These are phyloP conservation scores for Ciconia boyciana DNA, from an alignment of 2,113 vertebrate genomes.

Conservation along the genomic window DNA sequence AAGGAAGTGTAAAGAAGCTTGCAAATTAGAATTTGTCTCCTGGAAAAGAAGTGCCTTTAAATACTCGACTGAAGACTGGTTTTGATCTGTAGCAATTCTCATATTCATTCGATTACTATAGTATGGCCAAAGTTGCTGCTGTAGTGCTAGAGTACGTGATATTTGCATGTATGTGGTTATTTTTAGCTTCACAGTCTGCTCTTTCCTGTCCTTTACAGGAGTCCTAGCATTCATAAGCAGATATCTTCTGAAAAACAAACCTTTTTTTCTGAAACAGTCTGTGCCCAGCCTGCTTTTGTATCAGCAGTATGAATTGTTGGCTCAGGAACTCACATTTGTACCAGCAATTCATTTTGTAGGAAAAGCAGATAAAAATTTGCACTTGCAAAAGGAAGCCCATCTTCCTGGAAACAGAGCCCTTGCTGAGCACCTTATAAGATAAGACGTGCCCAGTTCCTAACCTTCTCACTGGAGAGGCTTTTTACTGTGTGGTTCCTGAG, in stretches of 20 bases:
- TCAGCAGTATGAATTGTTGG: constrained; percentile 6
- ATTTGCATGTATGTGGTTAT: constrained; percentile 7
- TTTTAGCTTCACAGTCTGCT: constrained; percentile 35
- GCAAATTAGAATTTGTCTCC: neutral
- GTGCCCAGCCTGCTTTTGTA: neutral
- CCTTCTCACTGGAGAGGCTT: constrained; percentile 23
- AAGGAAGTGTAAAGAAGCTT: neutral
- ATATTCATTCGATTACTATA: neutral
- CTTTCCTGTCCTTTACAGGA: constrained; percentile 9
- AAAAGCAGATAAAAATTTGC: constrained; percentile 28
- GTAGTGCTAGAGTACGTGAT: neutral
- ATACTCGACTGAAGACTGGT: neutral
- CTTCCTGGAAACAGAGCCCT: neutral
- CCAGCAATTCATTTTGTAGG: constrained; percentile 18
- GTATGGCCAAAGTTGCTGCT: neutral
- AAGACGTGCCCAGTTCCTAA: neutral
- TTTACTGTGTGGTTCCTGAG: neutral
- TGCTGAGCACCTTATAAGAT: constrained; percentile 12
- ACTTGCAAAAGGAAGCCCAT: neutral
- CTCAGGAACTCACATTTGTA: constrained; percentile 4
- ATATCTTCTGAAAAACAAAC: neutral
- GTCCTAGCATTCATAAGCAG: constrained; percentile 1
- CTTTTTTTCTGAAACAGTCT: neutral
- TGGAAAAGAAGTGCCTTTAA: neutral
- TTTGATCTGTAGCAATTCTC: neutral